phyloP scores from a whole-genome alignment of 1,140 invertebrate genomes.

The Formica exsecta region DNA sequence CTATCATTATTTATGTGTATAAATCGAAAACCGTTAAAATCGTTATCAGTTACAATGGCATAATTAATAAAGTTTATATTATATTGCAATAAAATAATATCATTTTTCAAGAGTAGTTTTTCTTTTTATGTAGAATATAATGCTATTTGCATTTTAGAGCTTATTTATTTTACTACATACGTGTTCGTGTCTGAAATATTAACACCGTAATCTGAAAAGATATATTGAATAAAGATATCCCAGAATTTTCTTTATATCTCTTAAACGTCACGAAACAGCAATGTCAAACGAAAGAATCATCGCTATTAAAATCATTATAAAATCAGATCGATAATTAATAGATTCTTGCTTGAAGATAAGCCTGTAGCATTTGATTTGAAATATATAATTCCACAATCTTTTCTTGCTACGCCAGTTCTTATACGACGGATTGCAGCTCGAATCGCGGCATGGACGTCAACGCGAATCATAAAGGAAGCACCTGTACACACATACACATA shows the following conservation, averaged over 20 bases:
- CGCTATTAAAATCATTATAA: neutral
- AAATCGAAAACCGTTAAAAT: no score
- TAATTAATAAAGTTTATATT: no score
- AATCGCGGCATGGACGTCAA: conserved; percentile 22
- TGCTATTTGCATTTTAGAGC: no score
- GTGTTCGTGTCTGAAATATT: neutral
- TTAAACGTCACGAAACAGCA: neutral
- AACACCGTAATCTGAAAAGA: neutral
- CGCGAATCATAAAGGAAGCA: conserved; percentile 37
- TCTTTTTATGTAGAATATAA: no score
- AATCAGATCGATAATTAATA: neutral
- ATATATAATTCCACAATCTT: neutral
- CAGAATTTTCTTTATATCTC: neutral
- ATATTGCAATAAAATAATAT: no score
- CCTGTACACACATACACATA: neutral
- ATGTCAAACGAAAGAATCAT: neutral
- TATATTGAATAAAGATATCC: neutral
- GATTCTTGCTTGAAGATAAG: neutral
- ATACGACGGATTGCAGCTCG: neutral
- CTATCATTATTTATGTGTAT: no score
- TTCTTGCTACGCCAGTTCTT: neutral
- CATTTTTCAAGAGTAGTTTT: no score
- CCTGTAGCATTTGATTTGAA: neutral
- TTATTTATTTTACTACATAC: neutral
- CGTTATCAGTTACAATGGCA: no score